Conservation (phyloP, 2,888 invertebrate genomes). For the Phragmatobia fuliginosa region DNA sequence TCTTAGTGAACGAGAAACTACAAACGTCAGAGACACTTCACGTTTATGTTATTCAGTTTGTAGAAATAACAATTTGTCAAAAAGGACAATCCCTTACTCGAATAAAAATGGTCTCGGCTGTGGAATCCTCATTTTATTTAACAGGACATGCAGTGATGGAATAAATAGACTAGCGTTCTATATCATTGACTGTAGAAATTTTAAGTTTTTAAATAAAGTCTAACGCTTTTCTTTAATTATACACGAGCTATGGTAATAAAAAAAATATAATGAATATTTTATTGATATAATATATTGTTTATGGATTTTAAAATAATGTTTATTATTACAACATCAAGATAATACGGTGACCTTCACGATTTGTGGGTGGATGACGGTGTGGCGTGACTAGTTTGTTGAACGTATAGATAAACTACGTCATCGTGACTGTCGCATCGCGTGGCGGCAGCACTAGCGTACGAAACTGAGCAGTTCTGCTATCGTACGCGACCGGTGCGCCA, state of each 20-base stretch:
- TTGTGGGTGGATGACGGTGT: slow-evolving; percentile 51
- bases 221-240: background rate
- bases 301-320: slow-evolving; percentile 33
- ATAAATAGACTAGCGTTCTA: background rate
- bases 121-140: background rate
- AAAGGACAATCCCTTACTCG: background rate
- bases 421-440: slow-evolving; percentile 49
- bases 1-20: slow-evolving; percentile 30
- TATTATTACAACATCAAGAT: slow-evolving; percentile 52
- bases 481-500: slow-evolving; percentile 38
- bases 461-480: slow-evolving; percentile 33
- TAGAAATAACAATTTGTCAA: background rate
- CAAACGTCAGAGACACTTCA: background rate
- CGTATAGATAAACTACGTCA: slow-evolving; percentile 64
- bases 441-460: slow-evolving; percentile 72
- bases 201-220: no score
- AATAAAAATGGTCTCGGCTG: background rate
- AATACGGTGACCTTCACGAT: slow-evolving; percentile 63
- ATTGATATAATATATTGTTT: slow-evolving; percentile 38
- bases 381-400: slow-evolving; percentile 52
- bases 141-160: background rate
- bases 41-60: background rate
- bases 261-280: background rate
- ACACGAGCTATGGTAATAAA: background rate
- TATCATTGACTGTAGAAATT: no score